These are phyloP conservation scores for Aleiodes alternator DNA, from an alignment of 2,888 invertebrate species.

Conservation along the genomic window DNA sequence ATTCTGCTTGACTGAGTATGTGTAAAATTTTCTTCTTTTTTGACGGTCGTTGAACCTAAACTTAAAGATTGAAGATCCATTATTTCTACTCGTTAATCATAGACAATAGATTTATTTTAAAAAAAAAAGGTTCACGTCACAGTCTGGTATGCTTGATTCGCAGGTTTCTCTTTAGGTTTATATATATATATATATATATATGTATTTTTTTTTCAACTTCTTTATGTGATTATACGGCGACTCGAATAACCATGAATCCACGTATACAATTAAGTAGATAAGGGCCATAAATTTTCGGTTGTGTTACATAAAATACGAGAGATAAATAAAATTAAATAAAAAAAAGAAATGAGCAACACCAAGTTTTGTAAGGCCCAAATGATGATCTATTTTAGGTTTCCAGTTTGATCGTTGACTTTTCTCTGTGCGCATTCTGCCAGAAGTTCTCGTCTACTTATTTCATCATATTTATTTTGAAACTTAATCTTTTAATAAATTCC, in stretches of 20 bases:
- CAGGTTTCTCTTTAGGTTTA: background rate
- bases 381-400: constrained; percentile 48
- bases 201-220: background rate
- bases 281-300: constrained; percentile 65
- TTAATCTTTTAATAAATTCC: background rate
- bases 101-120: constrained; percentile 1
- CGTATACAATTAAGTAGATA: constrained; percentile 66
- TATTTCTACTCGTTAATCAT: background rate
- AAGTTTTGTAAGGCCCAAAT: constrained; percentile 46
- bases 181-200: background rate
- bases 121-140: background rate
- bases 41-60: constrained; percentile 18
- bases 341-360: background rate
- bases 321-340: background rate
- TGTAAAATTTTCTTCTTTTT: constrained; percentile 14
- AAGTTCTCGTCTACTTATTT: constrained; percentile 32
- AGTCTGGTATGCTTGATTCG: background rate
- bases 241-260: constrained; percentile 45
- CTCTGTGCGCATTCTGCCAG: constrained; percentile 35
- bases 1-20: constrained; percentile 17
- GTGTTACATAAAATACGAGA: constrained; percentile 61
- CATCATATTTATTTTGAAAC: constrained; percentile 19
- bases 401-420: constrained; percentile 14
- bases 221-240: constrained; percentile 14
- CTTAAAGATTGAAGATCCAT: constrained; percentile 11